Conservation (phyloP, 2,797 vertebrate genomes). For the Geotrypetes seraphini region DNA sequence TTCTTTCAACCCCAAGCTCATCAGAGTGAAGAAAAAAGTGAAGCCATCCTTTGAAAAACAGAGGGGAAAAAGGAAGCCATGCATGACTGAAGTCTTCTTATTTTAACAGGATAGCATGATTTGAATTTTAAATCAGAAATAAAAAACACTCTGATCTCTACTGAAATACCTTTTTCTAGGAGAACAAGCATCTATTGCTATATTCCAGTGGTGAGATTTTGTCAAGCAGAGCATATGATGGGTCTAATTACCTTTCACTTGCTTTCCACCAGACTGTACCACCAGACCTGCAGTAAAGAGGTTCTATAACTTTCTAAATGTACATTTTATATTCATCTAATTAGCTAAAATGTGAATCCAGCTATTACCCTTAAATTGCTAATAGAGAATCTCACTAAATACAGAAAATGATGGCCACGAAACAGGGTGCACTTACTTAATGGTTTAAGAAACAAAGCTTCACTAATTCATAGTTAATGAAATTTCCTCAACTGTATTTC, state of each 20-base stretch:
- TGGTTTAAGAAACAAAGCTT: no score
- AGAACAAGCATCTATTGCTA: conserved; percentile 21
- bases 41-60: conserved; percentile 30
- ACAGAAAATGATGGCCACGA: no score
- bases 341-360: background rate
- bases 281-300: background rate
- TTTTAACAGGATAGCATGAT: conserved; percentile 34
- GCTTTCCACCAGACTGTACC: background rate
- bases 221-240: conserved; percentile 16
- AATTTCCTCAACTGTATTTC: background rate
- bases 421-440: no score
- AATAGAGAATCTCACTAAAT: no score
- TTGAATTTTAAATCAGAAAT: conserved; percentile 45
- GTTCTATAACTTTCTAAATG: background rate
- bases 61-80: conserved; percentile 26
- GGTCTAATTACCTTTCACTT: conserved; percentile 18
- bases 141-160: conserved; percentile 15
- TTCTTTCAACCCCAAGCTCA: conserved; percentile 3
- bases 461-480: no score
- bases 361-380: background rate
- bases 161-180: conserved; percentile 17
- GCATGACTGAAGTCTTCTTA: conserved; percentile 33
- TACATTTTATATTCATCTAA: background rate
- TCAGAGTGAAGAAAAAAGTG: conserved; percentile 20
- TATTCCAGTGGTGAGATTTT: conserved; percentile 24